Evolutionary conservation across 1,140 invertebrate genomes (phyloP).

Genomic region (Micrasema longulum): DNA sequence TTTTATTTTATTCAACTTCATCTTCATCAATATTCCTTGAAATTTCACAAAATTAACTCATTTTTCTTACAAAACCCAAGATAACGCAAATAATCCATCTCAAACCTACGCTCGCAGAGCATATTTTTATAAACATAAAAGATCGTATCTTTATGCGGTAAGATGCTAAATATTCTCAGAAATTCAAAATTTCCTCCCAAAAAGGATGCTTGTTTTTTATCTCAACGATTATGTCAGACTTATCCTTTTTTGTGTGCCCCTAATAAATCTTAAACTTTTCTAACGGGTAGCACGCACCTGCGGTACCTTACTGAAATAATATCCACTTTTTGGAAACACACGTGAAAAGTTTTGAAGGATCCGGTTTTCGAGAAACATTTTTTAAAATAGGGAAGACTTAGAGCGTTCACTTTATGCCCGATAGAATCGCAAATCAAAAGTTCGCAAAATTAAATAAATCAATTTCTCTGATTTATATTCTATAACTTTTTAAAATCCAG

Average conservation of each 20-base stretch:
- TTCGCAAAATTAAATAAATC: no score
- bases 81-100: neutral
- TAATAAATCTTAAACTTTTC: conserved; percentile 55
- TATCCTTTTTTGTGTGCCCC: conserved; percentile 53
- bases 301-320: conserved; percentile 50
- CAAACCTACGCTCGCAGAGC: neutral
- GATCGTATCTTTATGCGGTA: conserved; percentile 14
- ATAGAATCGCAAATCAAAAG: no score
- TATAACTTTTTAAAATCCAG: no score
- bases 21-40: neutral
- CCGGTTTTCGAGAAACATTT: conserved; percentile 45
- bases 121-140: neutral
- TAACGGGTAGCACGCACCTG: conserved; percentile 52
- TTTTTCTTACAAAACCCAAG: neutral
- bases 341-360: conserved; percentile 52
- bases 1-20: no score
- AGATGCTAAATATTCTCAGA: conserved; percentile 27
- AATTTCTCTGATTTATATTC: no score
- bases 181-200: conserved; percentile 28
- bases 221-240: conserved; percentile 55
- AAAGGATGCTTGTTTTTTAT: conserved; percentile 49
- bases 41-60: neutral
- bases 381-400: conserved; percentile 36
- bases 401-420: conserved; percentile 21
- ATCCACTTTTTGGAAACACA: conserved; percentile 41